Conservation (phyloP, 2,888 invertebrate species). For the Steinernema hermaphroditum region DNA sequence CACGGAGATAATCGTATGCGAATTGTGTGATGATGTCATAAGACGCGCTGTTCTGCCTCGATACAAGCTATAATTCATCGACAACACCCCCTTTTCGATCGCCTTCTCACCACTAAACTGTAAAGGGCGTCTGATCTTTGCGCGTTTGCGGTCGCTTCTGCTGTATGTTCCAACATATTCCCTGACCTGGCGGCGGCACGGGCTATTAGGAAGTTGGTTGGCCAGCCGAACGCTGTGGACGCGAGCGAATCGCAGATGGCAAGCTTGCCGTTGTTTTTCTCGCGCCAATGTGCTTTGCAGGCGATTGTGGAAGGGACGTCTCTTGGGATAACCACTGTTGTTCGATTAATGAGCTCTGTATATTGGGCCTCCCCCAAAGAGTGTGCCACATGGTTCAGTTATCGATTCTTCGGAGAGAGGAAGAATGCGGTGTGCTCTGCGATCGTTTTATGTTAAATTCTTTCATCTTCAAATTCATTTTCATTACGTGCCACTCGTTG, state of each 20-base stretch:
- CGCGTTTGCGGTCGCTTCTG: background rate
- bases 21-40: too few species aligned
- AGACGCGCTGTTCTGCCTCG: too few species aligned
- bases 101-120: background rate
- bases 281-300: too few species aligned
- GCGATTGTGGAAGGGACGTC: too few species aligned
- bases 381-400: constrained; percentile 6
- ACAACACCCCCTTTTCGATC: background rate
- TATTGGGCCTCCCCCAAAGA: background rate
- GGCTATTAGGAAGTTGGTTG: too few species aligned
- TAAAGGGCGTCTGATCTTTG: background rate
- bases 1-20: too few species aligned
- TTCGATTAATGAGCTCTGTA: background rate
- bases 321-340: too few species aligned
- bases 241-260: too few species aligned
- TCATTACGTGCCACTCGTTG: background rate
- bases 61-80: too few species aligned
- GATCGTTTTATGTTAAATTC: background rate
- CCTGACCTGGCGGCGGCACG: too few species aligned
- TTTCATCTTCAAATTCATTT: constrained; percentile 1
- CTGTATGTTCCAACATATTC: too few species aligned
- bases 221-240: background rate
- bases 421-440: background rate
- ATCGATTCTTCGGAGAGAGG: constrained; percentile 13
- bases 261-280: too few species aligned